Base-by-base conservation (phyloP, 2,797 vertebrate species). In the Spea hammondii region DNA sequence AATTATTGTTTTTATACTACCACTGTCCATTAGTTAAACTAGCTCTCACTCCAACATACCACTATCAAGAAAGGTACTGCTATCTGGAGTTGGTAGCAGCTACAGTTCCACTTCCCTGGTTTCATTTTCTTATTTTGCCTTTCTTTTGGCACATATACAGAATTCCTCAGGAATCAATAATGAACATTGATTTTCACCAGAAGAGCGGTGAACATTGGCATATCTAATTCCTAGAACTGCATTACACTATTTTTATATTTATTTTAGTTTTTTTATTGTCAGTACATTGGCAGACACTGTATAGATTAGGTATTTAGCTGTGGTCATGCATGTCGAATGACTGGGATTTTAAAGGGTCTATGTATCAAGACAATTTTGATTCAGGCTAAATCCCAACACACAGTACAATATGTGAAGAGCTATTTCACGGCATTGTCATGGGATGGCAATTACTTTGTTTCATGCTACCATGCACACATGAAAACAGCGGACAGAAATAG, bases 391-490 rank as follows among this genome's bases (percentile, higher is more conserved):
- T 80, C 74, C 74, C 74, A 80, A 73, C 69, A 48, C 74, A 62
- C 74, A 67, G 47, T 68, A 55, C 74, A 77, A 81, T 77, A 77
- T 77, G 54, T 48, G 69, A 72, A 68, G 68, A 62, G 53, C 62
- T 60, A 72, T 53, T 72, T 51, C 47, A 51, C 68, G 72, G 73
- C 66, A 70, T 53, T 80, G 79, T 76, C 64, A 62, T 32, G 47
- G 53, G 70, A 74, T 62, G 17, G 13, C 65, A 49, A 32, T 60
- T 53, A 62, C 62, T 14, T 74, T 69, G 51, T 64, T 79, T 54
- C 17, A 8, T 72, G 44, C 65, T 64, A 14, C 73, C 32, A 5
- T 10, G 59, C 72, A 70, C 48, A 65, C 46, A 74, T 76, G 73
- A 70, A 47, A n/a, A 12, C 45, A 60, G 44, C 50, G 70, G 55